phyloP scores from a whole-genome alignment of 2,888 invertebrate genomes.

The Melanophora roralis region DNA sequence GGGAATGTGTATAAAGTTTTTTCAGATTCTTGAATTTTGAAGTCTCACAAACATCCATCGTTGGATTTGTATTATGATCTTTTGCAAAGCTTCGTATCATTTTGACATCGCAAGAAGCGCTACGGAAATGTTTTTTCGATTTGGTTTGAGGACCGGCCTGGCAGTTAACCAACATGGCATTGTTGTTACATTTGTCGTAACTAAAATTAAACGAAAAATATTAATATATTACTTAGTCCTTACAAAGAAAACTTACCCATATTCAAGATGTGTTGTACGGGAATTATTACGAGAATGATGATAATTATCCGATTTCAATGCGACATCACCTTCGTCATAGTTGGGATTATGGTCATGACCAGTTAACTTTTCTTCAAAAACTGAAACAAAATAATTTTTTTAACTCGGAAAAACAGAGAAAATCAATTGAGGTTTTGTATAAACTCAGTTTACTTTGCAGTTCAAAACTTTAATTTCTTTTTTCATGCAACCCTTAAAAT shows the following conservation, averaged over 20 bases:
- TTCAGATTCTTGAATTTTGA: conserved; percentile 74
- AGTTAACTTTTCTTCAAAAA: conserved; percentile 84
- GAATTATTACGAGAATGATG: conserved; percentile 81
- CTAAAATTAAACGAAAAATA: conserved; percentile 60
- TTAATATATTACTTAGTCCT: not conserved
- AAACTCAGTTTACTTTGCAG: no score
- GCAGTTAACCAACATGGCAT: conserved; percentile 66
- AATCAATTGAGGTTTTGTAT: no score
- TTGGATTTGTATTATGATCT: conserved; percentile 69
- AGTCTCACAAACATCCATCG: conserved; percentile 64
- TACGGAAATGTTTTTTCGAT: conserved; percentile 77
- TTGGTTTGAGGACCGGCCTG: conserved; percentile 72
- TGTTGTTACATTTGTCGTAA: conserved; percentile 75
- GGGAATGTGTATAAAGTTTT: conserved; percentile 76
- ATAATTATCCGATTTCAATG: conserved; percentile 72
- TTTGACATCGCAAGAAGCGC: conserved; percentile 77
- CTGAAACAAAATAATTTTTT: conserved; percentile 78
- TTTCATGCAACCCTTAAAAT: no score
- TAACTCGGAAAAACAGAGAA: no score
- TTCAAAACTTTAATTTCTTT: no score
- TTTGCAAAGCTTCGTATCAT: conserved; percentile 76
- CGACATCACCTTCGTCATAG: conserved; percentile 71
- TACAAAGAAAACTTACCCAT: conserved; percentile 74
- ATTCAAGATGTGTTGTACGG: conserved; percentile 82
- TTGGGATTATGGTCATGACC: conserved; percentile 77